These are phyloP conservation scores for Rhagium mordax DNA, from an alignment of 2,888 invertebrate species.

Conservation along the genomic window DNA sequence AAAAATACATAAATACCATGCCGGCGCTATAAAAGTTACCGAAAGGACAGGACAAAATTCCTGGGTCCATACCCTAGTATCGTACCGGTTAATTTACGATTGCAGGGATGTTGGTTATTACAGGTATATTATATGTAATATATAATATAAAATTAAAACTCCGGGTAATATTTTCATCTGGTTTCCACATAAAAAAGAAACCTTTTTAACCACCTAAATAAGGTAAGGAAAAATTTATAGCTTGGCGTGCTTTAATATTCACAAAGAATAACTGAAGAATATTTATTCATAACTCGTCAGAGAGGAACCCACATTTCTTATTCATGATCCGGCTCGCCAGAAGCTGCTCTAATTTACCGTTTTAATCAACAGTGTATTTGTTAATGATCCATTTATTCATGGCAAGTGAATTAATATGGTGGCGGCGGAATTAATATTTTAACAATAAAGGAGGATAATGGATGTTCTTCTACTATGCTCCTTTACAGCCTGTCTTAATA, in stretches of 20 bases:
- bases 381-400: neutral
- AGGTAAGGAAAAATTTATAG: too few relatives aligned
- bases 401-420: neutral
- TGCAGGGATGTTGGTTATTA: too few relatives aligned
- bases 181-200: too few relatives aligned
- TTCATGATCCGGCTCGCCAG: neutral
- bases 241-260: too few relatives aligned
- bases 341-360: neutral
- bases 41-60: neutral
- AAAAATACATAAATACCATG: neutral
- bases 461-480: too few relatives aligned
- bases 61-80: neutral
- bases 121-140: too few relatives aligned
- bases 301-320: neutral
- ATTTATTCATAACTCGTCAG: neutral
- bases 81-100: neutral
- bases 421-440: neutral
- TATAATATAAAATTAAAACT: too few relatives aligned
- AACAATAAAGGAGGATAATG: too few relatives aligned
- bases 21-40: neutral
- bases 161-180: too few relatives aligned
- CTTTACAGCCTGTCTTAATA: too few relatives aligned
- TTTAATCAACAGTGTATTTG: neutral
- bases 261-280: neutral
- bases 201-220: too few relatives aligned